phyloP scores from a whole-genome alignment of 2,113 vertebrate genomes.

The Grantiella picta region DNA sequence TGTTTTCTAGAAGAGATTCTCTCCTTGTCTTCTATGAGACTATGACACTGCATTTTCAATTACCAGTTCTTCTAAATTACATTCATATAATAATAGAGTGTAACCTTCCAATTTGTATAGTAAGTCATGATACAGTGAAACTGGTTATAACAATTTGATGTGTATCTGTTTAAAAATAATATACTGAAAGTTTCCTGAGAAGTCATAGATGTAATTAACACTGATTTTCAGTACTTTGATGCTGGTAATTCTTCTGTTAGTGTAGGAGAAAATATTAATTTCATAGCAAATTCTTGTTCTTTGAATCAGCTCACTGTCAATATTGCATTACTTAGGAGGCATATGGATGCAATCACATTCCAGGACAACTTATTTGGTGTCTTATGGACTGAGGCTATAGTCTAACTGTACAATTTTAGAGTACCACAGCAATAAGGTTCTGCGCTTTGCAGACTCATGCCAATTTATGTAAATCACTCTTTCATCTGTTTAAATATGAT shows the following conservation, averaged over 20 bases:
- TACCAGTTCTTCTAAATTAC: neutral
- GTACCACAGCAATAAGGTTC: constrained; percentile 45
- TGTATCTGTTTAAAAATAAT: neutral
- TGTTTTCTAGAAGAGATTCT: neutral
- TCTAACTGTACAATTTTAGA: constrained; percentile 22
- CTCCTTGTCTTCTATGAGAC: neutral
- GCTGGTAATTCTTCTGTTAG: neutral
- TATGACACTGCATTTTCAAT: neutral
- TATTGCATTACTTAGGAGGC: constrained; percentile 16
- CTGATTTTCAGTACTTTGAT: neutral
- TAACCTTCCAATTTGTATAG: neutral
- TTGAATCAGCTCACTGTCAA: neutral
- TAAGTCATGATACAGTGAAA: neutral
- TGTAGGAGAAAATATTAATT: neutral
- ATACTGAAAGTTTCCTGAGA: neutral
- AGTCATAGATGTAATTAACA: neutral
- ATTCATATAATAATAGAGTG: neutral
- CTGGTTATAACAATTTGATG: neutral
- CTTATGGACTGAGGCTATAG: constrained; percentile 45
- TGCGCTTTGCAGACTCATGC: neutral
- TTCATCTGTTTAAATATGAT: constrained; percentile 59
- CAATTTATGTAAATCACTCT: constrained; percentile 57
- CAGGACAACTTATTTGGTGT: constrained; percentile 57
- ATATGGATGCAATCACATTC: constrained; percentile 68
- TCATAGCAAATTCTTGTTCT: constrained; percentile 9